Evolutionary conservation across 1,140 invertebrate genomes (phyloP), one percentile per base, ranked within the genome.

Genomic region (Leptinotarsa texana): DNA sequence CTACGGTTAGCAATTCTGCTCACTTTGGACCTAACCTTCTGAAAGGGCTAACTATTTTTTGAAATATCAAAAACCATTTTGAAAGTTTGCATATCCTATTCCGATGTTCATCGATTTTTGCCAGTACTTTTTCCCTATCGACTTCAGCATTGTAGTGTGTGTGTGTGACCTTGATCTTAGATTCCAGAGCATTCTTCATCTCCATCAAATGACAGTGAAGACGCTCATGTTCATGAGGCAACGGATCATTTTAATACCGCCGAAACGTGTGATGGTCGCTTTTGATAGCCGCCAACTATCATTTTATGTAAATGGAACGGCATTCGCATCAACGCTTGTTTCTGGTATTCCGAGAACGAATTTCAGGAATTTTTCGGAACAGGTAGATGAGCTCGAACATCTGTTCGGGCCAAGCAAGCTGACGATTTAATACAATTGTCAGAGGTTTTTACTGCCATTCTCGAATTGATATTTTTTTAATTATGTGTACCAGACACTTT

Each of bases 351-450:
- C 66, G 47, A 68, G 78, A 79, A 79, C 68, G 74, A 67, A 76
- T 76, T 77, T 74, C 33, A 76, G 74, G 77, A 57, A 61, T 79
- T 71, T 71, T 79, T 76, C 65, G 65, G 75, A 79, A 77, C 78
- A 79, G 76, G 76, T 77, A 79, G 75, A 62, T 75, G 77, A 71
- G 57, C 77, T 77, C 57, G 75, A 75, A 76, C 77, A 77, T 79
- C 78, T 79, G 76, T 77, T 75, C 49, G 51, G 42, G 76, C n/a
- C 33, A 27, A 72, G 62, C 66, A 70, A 77, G 49, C 77, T 76
- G 78, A 79, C 74, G 69, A 79, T 79, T 79, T 79, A 76, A 77
- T 79, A 77, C 72, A 79, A 79, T 74, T 75, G 76, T 79, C 76
- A 72, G 47, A 62, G 15, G 71, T 76, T 78, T 75, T 72, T 71